phyloP scores from a whole-genome alignment of 2,797 vertebrate species.

The Eulemur albifrons region DNA sequence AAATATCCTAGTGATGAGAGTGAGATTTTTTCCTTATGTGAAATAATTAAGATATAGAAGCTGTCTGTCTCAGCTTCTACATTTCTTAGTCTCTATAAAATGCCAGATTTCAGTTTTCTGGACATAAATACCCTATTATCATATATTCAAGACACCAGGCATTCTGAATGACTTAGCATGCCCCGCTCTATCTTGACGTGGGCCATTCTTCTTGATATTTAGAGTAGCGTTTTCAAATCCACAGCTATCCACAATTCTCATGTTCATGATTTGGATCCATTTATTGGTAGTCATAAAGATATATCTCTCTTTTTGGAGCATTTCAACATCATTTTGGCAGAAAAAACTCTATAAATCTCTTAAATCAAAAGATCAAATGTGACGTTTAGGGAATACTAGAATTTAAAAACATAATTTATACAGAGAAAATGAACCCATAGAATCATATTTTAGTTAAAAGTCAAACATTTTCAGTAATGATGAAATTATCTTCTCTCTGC shows the following conservation, averaged over 20 bases:
- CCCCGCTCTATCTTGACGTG: neutral
- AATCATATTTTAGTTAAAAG: slow-evolving; percentile 40
- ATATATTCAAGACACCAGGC: neutral
- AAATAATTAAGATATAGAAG: neutral
- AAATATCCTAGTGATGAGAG: neutral
- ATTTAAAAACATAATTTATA: slow-evolving; percentile 30
- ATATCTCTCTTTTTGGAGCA: neutral
- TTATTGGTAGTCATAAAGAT: neutral
- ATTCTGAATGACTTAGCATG: neutral
- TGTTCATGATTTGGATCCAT: slow-evolving; percentile 17
- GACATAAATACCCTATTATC: neutral
- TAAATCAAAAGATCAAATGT: slow-evolving; percentile 25
- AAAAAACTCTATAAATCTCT: neutral
- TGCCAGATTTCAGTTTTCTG: neutral
- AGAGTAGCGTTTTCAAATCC: neutral
- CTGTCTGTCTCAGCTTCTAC: neutral
- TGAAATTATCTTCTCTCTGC: slow-evolving; percentile 21
- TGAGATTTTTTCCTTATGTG: neutral
- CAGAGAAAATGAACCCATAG: neutral
- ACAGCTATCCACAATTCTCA: neutral
- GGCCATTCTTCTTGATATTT: neutral
- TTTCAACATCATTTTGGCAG: slow-evolving; percentile 4
- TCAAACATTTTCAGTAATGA: slow-evolving; percentile 11
- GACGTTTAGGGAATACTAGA: neutral
- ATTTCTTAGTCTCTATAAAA: neutral